Evolutionary conservation across 2,888 invertebrate genomes (phyloP), one percentile per base, ranked within the genome.

Genomic region (Vanessa cardui): DNA sequence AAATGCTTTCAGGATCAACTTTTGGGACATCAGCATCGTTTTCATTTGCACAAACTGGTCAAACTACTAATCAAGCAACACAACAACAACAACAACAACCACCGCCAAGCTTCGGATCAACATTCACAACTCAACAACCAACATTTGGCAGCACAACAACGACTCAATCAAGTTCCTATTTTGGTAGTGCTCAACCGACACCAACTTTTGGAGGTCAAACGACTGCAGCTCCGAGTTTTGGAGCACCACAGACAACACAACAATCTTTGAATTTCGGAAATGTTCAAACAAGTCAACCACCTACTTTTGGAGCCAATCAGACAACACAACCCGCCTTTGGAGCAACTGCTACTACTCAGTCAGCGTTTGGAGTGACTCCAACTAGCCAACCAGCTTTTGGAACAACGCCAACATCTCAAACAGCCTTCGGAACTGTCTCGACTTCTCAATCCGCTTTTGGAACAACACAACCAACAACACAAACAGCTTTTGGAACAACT

Each of bases 91-190:
- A 52, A 16, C 50, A 21, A 21, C 52, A 52, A 49, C 49, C 18
- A 49, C 49, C 50, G n/a, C 52, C 54, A 33, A 33, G 56, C 39
- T 56, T 56, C n/a, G 56, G 56, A 15, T 39, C 26, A 20, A 58
- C 21, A 59, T 66, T 60, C 8, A 61, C 72, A 67, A 49, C 52
- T 6, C 72, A 73, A 74, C 71, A 31, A 68, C 15, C 74, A 59
- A 61, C 74, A 0, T 80, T 80, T n/a, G 76, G 76, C 12, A 39
- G 4, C 8, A 70, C 78, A 18, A 61, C 72, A 49, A 68, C 75
- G n/a, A 54, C 76, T 33, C 50, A 72, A 50, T 31, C 70, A n/a
- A 72, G 68, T 50, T 50, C 20, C 1, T 50, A n/a, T 68, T 73
- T 62, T 74, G 74, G 74, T 31, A 72, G 69, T 64, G 9, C 70